Percentiles rank a stretch among this genome's conserved stretches.
These are phyloP conservation scores for Salvelinus alpinus DNA, from an alignment of 2,113 vertebrate species.

Conservation along the genomic window DNA sequence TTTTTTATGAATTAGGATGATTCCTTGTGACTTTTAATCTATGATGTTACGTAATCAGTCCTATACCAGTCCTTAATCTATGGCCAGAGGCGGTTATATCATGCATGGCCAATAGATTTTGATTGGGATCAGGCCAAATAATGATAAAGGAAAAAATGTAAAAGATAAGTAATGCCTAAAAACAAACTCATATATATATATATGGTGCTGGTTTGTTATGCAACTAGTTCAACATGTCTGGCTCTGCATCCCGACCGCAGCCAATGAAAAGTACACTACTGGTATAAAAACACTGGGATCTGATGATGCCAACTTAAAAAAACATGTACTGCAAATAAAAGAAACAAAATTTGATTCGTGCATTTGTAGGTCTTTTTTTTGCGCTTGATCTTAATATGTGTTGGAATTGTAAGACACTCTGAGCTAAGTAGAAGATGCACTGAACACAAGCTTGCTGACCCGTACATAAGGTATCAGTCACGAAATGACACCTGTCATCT, in stretches of 20 bases:
- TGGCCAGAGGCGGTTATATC: constrained; percentile 12
- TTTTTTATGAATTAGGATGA: constrained; percentile 80
- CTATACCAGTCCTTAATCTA: constrained; percentile 40
- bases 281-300: constrained; percentile 85
- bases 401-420: too few species aligned
- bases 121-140: constrained; percentile 46
- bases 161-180: constrained; percentile 50
- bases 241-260: constrained; percentile 68
- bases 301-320: constrained; percentile 71
- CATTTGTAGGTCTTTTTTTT: constrained; percentile 5
- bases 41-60: constrained; percentile 62
- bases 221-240: constrained; percentile 71
- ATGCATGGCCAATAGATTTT: constrained; percentile 37
- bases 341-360: constrained; percentile 63
- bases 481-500: neutral
- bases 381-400: neutral
- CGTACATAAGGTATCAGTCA: neutral
- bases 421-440: too few species aligned
- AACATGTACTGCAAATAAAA: constrained; percentile 79
- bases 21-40: constrained; percentile 71
- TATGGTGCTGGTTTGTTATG: constrained; percentile 83
- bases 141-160: constrained; percentile 57
- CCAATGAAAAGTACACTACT: constrained; percentile 82
- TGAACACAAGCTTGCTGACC: neutral
- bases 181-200: constrained; percentile 75